Conservation (phyloP, 2,113 vertebrate species). For the Tricholaema leucomelas region DNA sequence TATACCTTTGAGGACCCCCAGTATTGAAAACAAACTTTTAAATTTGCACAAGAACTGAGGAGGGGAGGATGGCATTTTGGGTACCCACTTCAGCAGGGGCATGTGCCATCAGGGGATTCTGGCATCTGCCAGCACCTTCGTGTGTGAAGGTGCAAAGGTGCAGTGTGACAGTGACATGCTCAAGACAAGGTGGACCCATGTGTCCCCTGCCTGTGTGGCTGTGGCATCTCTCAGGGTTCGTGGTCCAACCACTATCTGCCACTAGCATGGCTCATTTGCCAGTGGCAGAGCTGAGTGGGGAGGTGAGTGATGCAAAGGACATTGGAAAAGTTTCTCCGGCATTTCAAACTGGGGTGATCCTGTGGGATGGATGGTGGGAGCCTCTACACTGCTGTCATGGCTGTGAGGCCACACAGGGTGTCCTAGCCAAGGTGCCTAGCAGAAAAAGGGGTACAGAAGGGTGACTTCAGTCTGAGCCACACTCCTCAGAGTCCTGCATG, state of each 20-base stretch:
- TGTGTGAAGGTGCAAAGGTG: background rate
- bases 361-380: fast-evolving
- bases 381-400: background rate
- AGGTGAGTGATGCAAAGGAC: background rate
- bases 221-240: fast-evolving
- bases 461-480: background rate
- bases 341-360: background rate
- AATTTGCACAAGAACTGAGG: background rate
- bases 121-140: background rate
- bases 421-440: background rate
- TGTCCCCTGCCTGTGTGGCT: background rate
- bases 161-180: background rate
- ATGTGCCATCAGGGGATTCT: background rate
- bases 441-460: background rate
- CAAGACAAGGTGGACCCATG: background rate
- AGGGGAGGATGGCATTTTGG: background rate
- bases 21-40: background rate
- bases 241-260: background rate
- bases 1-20: background rate
- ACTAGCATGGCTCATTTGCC: fast-evolving
- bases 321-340: background rate
- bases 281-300: background rate
- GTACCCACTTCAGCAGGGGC: background rate
- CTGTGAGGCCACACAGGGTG: fast-evolving
- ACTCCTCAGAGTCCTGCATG: background rate